phyloP scores from a whole-genome alignment of 2,113 vertebrate genomes.

The Nansenia antarctica region DNA sequence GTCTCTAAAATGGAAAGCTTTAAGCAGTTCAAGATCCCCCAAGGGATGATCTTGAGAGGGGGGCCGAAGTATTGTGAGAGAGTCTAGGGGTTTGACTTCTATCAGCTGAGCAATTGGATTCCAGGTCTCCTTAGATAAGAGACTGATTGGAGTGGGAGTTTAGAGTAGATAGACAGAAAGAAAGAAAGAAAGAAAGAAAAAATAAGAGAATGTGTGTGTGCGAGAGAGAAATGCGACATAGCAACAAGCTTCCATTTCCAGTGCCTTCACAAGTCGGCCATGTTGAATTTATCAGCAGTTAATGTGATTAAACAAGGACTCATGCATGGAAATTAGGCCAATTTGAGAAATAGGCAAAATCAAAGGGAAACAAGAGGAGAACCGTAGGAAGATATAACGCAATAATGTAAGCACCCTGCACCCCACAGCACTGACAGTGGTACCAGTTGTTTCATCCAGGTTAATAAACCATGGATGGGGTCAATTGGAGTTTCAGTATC shows the following conservation, averaged over 20 bases:
- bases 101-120: conserved; percentile 47
- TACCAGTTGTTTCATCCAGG: background rate
- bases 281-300: conserved; percentile 21
- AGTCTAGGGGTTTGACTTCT: conserved; percentile 38
- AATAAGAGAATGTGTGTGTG: background rate
- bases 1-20: conserved; percentile 44
- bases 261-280: background rate
- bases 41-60: conserved; percentile 37
- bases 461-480: background rate
- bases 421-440: background rate
- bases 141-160: conserved; percentile 39
- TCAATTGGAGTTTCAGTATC: background rate
- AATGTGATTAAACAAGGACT: conserved; percentile 23
- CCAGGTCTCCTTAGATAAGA: conserved; percentile 35
- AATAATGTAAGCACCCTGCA: background rate
- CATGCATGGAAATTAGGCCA: conserved; percentile 2
- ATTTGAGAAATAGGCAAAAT: background rate
- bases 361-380: background rate
- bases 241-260: background rate
- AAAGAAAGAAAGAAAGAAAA: background rate
- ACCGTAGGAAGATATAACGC: background rate
- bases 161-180: background rate
- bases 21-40: conserved; percentile 35
- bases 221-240: conserved; percentile 4
- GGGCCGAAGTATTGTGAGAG: conserved; percentile 22